phyloP scores from a whole-genome alignment of 1,140 invertebrate genomes.

The Heliconius congener region DNA sequence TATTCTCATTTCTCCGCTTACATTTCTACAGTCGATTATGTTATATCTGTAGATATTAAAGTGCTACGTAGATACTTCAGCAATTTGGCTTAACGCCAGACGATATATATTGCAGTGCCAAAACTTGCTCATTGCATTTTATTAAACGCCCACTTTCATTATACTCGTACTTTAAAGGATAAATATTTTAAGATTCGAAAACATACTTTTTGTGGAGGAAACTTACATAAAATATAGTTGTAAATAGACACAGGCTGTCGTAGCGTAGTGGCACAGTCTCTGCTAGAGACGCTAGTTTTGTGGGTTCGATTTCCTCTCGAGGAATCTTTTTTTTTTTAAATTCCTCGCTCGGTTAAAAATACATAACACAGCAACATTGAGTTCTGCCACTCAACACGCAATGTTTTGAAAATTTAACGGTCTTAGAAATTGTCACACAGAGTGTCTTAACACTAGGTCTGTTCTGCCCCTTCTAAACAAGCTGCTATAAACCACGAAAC shows the following conservation, averaged over 20 bases:
- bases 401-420: background rate
- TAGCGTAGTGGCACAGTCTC: too few species aligned
- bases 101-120: conserved; percentile 27
- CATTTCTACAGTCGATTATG: conserved; percentile 9
- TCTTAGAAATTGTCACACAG: background rate
- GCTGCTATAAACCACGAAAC: too few species aligned
- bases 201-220: background rate
- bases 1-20: background rate
- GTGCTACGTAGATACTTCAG: conserved; percentile 5
- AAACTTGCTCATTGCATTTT: conserved; percentile 32
- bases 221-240: background rate
- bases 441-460: background rate
- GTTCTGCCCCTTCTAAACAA: background rate
- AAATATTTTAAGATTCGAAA: background rate
- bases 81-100: conserved; percentile 22
- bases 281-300: too few species aligned
- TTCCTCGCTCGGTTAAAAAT: too few species aligned
- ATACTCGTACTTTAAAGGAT: background rate
- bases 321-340: too few species aligned
- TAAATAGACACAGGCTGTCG: too few species aligned
- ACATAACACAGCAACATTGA: too few species aligned
- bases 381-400: too few species aligned
- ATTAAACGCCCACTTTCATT: conserved; percentile 20
- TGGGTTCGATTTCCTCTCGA: too few species aligned
- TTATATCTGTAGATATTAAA: conserved; percentile 24